Evolutionary conservation across 2,888 invertebrate genomes (phyloP), one percentile per base, ranked within the genome.

Genomic region (Pyrgus malvae): DNA sequence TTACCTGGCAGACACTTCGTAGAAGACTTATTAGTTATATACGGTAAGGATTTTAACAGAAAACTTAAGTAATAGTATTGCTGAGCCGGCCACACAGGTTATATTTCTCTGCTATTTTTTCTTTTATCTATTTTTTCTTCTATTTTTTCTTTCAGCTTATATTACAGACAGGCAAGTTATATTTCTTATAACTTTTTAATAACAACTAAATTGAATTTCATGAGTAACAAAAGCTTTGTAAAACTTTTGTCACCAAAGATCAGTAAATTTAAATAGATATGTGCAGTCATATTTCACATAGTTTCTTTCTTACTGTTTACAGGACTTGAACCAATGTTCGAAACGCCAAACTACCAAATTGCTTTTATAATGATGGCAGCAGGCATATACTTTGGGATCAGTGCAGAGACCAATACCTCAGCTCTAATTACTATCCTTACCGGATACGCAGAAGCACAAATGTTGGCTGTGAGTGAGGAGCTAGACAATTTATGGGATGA

Each of bases 391-490:
- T 71, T 74, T 27, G 65, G 69, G 0, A 68, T 69, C 11, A 77
- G 70, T 45, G 42, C 68, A 0, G 64, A 74, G 0, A 70, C 74
- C 0, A 76, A 67, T 50, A 65, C 78, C 3, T 71, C 74, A 1
- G 69, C 65, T 0, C 70, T 80, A 11, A 60, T 80, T 2, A 72
- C 81, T 2, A 60, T 78, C 27, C 56, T 74, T 1, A 59, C 65
- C 4, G 83, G 80, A 0, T 81, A 80, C 54, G 72, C 68, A 0
- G 81, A 83, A 60, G 74, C 80, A 0, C 78, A 80, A 56, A 76
- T 82, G 65, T 55, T 75, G 0, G 70, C 79, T 1, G 62, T 81
- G 3, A 74, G 75, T 19, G 62, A 76, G 57, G 81, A 83, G 64
- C 25, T 83, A 1, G 29, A 42, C 0, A 57, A 69, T 19, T 23